Percentiles rank a stretch among this genome's conserved stretches.
phyloP scores from a whole-genome alignment of 2,113 vertebrate species.

The Hyaena hyaena region DNA sequence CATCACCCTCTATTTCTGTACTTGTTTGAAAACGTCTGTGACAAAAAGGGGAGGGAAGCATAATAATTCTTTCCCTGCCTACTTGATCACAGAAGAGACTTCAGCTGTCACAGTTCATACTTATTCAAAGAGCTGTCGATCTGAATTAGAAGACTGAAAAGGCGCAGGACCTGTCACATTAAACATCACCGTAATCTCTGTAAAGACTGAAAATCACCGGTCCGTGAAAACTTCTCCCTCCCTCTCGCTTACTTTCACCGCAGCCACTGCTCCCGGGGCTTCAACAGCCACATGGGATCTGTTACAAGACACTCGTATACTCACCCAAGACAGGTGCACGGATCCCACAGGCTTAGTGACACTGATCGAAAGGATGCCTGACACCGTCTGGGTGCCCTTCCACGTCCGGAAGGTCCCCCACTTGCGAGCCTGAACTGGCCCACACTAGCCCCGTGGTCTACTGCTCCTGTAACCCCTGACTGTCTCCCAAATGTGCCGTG shows the following conservation, averaged over 20 bases:
- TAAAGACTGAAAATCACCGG: constrained; percentile 66
- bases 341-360: constrained; percentile 66
- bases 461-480: not conserved
- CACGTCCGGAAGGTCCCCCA: not conserved
- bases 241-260: not conserved
- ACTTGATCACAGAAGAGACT: constrained; percentile 43
- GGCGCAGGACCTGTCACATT: constrained; percentile 75
- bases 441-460: rapidly evolving
- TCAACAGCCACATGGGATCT: constrained; percentile 60
- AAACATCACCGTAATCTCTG: constrained; percentile 66
- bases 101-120: constrained; percentile 37
- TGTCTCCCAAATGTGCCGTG: not conserved
- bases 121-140: constrained; percentile 57
- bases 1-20: not conserved
- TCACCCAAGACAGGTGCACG: not conserved
- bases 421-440: rapidly evolving
- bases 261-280: constrained; percentile 48
- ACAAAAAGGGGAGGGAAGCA: not conserved
- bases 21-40: not conserved
- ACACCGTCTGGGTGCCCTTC: not conserved
- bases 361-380: constrained; percentile 56
- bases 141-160: constrained; percentile 79
- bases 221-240: constrained; percentile 61
- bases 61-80: constrained; percentile 18
- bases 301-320: not conserved